Base-by-base conservation (phyloP, 2,797 vertebrate genomes). In the Trachops cirrhosus region DNA sequence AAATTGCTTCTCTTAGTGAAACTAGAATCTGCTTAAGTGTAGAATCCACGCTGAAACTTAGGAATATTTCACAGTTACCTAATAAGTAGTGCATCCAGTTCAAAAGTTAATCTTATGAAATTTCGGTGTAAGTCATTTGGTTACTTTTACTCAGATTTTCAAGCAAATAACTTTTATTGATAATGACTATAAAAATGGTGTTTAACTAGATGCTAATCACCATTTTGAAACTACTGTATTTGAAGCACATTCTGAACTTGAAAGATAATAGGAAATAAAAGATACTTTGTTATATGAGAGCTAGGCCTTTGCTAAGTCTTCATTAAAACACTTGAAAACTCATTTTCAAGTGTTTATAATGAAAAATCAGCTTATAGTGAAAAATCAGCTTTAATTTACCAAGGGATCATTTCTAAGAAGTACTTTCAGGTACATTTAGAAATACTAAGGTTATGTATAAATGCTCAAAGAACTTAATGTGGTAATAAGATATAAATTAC, bases 81-180 rank as follows among this genome's bases (percentile, higher is more conserved):
- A 4, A 3, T 92, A 77, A 86, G 5, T 89, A 91, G 24, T 62
- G 3, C 18, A 19, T 84, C 19, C 4, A 74, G 34, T 84, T n/a
- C 93, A 24, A 86, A 77, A 86, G 67, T 80, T 34, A 77, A 74
- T 88, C 89, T 96, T 95, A 57, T 44, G 32, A 75, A 79, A 87
- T 64, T 86, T 18, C 22, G 84, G 0, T 50, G 18, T 92, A 91
- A 90, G 74, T 84, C 3, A 41, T 71, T 29, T 82, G 19, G 9
- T 85, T 93, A 67, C 14, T 95, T 96, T 91, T 87, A 48, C 16
- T 92, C 34, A 95, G 4, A 68, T 71, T 80, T 50, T 21, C 37
- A 57, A 88, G 79, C 32, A 83, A 39, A 48, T 93, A 68, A 37
- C 15, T 74, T 78, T 86, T 86, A 54, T 18, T 91, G 48, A 64